Evolutionary conservation across 1,140 invertebrate species (phyloP), one percentile per base, ranked within the genome.

Genomic region (Drosophila ogumai): DNA sequence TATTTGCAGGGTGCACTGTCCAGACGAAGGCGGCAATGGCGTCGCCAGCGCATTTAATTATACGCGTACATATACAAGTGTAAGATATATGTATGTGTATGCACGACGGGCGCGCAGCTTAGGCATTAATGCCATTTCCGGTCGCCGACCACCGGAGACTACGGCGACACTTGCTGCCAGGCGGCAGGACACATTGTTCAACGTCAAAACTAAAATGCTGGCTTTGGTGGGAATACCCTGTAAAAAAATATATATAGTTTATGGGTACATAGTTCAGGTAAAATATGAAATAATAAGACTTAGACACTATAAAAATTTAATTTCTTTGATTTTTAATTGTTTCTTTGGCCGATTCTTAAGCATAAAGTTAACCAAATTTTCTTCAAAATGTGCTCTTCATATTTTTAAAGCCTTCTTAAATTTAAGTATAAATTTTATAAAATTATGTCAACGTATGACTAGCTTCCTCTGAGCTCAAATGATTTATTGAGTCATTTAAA

Each of bases 101-200:
- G 68, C 61, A 60, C 22, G 17, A 19, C 49, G 55, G 72, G 67
- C 68, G 65, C 68, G 63, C 59, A 75, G 72, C 76, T 75, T 82
- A 80, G 75, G 84, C 76, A 78, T 77, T 88, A 88, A 88, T 88
- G 77, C 74, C 81, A 76, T 81, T 88, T 84, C 81, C 84, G 84
- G 81, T 76, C 67, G 69, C 77, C 73, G 54, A 63, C 75, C 56
- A 40, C 49, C 58, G 58, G 36, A 56, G 19, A 40, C 50, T 38
- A 58, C 9, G 61, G 25, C 44, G 50, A 44, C 55, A 57, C 9
- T 73, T 47, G 46, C 78, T 47, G 46, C 58, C 47, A 67, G 52
- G 43, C 34, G 44, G 19, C 52, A 55, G 52, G 19, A 63, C 44
- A 58, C 66, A 58, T 50, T 25, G 32, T 60, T 55, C 8, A 4